A percentile compares a stretch with the other conserved stretches of the same genome.
phyloP scores from a whole-genome alignment of 2,797 vertebrate species.

The Rhinichthys osculus region DNA sequence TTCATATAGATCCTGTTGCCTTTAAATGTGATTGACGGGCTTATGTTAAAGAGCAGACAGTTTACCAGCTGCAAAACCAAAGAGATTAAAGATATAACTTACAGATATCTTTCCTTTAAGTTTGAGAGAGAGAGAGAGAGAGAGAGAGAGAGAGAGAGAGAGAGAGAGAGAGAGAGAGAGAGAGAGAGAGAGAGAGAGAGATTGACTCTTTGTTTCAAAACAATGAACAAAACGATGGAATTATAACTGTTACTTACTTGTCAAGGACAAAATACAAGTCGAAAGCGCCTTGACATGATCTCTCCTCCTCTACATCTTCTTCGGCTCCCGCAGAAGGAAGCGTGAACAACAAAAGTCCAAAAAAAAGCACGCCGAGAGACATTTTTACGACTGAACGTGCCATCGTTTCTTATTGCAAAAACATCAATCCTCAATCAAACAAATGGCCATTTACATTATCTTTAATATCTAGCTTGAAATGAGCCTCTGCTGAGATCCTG shows the following conservation, averaged over 20 bases:
- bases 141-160: not conserved
- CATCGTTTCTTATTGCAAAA: conserved; percentile 61
- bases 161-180: not conserved
- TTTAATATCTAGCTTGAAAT: not conserved
- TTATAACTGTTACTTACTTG: conserved; percentile 85
- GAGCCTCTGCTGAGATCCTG: conserved; percentile 5
- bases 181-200: not conserved
- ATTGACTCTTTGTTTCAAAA: not conserved
- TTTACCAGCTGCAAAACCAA: conserved; percentile 1
- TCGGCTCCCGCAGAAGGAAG: conserved; percentile 69
- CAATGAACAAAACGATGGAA: not conserved
- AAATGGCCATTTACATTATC: conserved; percentile 61
- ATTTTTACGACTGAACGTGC: conserved; percentile 57
- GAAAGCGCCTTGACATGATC: conserved; percentile 89
- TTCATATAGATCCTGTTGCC: conserved; percentile 23
- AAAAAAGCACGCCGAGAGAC: conserved; percentile 66
- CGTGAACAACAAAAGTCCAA: conserved; percentile 74
- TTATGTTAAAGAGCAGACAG: conserved; percentile 19
- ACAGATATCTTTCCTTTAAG: not conserved
- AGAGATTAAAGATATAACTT: not conserved
- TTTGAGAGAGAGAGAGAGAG: not conserved
- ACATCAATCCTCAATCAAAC: conserved; percentile 40
- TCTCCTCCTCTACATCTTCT: conserved; percentile 77
- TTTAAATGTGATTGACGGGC: conserved; percentile 16
- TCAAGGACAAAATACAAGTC: conserved; percentile 93